Evolutionary conservation across 2,888 invertebrate species (phyloP).

Genomic region (Zygogramma bicolorata): DNA sequence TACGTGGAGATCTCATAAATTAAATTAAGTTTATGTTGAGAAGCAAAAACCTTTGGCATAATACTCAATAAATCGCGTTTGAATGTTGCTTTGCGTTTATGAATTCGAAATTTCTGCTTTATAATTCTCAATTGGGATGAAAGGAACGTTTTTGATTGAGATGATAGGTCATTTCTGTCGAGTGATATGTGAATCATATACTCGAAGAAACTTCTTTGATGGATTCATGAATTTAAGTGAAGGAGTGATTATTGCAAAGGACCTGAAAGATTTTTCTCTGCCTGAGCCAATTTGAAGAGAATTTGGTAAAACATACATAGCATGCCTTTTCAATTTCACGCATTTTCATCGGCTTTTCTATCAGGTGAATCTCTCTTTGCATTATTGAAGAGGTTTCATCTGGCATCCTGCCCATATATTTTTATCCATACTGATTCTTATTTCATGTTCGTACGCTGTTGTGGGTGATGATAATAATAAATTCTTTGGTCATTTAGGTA

Average conservation of each 20-base stretch:
- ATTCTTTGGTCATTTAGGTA: too few relatives aligned
- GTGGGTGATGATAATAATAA: too few relatives aligned
- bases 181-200: constrained; percentile 1
- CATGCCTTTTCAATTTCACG: too few relatives aligned
- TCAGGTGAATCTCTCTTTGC: too few relatives aligned
- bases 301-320: background rate
- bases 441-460: too few relatives aligned
- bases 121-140: constrained; percentile 12
- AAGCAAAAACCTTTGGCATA: constrained; percentile 13
- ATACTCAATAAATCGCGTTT: constrained; percentile 11
- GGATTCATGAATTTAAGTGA: background rate
- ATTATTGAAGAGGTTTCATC: too few relatives aligned
- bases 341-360: too few relatives aligned
- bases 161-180: constrained; percentile 18
- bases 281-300: background rate
- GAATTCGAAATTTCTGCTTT: constrained; percentile 18
- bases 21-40: constrained; percentile 1
- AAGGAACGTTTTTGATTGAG: background rate
- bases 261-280: too few relatives aligned
- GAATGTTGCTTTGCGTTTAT: constrained; percentile 11
- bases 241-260: background rate
- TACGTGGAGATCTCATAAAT: constrained; percentile 15
- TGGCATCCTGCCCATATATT: too few relatives aligned
- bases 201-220: background rate
- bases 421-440: too few relatives aligned